These are phyloP conservation scores for Mugil cephalus DNA, from an alignment of 2,113 vertebrate genomes.

Conservation along the genomic window DNA sequence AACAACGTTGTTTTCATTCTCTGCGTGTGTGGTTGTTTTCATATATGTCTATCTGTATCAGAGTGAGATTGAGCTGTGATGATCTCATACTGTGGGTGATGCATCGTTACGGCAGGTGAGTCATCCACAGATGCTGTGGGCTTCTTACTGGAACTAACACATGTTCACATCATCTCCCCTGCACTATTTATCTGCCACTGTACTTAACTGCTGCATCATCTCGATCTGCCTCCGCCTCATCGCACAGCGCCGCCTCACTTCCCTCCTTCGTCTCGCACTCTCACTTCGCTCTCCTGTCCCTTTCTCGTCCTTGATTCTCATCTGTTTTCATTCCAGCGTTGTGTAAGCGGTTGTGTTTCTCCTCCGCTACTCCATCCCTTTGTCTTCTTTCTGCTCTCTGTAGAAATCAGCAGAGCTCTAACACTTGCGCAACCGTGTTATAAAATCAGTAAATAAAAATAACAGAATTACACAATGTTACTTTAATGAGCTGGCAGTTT, in stretches of 20 bases:
- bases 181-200: conserved; percentile 46
- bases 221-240: conserved; percentile 18
- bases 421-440: background rate
- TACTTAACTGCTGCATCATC: conserved; percentile 62
- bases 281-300: background rate
- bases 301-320: background rate
- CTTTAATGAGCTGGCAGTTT: background rate
- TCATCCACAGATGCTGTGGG: conserved; percentile 63
- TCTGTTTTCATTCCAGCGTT: conserved; percentile 3
- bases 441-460: background rate
- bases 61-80: conserved; percentile 62
- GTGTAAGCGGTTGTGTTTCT: background rate
- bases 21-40: background rate
- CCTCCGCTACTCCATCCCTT: background rate
- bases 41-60: background rate
- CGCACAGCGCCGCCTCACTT: conserved; percentile 1
- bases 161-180: conserved; percentile 56
- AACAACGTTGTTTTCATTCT: conserved; percentile 21
- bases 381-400: background rate
- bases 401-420: background rate
- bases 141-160: conserved; percentile 73
- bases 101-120: conserved; percentile 69
- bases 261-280: conserved; percentile 6
- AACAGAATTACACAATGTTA: background rate
- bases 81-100: conserved; percentile 73